Base-by-base conservation (phyloP, 2,888 invertebrate species). In the Pediacus dermestoides region DNA sequence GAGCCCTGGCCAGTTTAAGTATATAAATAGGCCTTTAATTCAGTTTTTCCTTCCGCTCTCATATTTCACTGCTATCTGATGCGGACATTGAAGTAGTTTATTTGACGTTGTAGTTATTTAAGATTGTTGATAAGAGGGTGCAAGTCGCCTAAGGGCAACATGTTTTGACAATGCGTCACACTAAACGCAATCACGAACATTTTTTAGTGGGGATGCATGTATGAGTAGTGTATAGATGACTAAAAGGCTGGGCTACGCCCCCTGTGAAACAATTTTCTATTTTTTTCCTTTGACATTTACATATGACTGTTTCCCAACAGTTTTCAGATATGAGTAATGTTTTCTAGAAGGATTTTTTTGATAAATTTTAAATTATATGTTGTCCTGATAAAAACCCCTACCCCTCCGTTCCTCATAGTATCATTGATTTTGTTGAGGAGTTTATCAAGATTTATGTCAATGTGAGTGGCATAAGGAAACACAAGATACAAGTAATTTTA, bases 151-250 rank as follows among this genome's bases (percentile, higher is more conserved):
- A 15, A 37, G 46, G 40, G 42, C 37, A 39, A 43, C 47, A 45
- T 39, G 58, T 60, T 60, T 60, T 60, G 60, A 61, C 61, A 63
- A 58, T 59, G 61, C 61, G 60, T 61, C 61, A 60, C 59, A 46
- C 45, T 42, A 39, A 53, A 53, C 52, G 51, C 51, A 56, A 60
- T 59, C 61, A 60, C 57, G 58, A 58, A 55, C 41, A 34, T 42
- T 45, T 44, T 52, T 50, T 46, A 39, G 37, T 39, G 14, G 25
- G 25, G 14, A 23, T 18, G 26, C n/a, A 16, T 13, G 15, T 16
- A 16, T 28, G 4, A 30, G 32, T 7, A 34, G 34, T 34, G 34
- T 34, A 40, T 34, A 34, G 34, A 42, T 27, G 16, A 25, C 16
- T 1, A 11, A 11, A 18, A 22, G 9, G 8, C 14, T 39, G 4